Evolutionary conservation across 2,888 invertebrate genomes (phyloP), one percentile per base, ranked within the genome.

Genomic region (Eudasyphora cyanicolor): DNA sequence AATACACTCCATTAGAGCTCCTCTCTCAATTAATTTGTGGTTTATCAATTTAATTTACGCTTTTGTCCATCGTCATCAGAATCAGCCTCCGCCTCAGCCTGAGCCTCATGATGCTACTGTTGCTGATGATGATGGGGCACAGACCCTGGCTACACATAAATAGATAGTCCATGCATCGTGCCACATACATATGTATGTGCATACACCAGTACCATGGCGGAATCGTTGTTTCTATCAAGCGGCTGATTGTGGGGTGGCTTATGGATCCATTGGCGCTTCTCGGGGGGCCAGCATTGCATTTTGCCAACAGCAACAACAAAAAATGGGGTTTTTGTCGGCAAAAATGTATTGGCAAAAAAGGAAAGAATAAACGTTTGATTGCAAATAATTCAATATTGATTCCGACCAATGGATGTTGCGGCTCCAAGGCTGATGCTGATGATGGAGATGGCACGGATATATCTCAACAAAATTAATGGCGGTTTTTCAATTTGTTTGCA

Each of bases 21-120:
- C 87, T 82, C 78, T 81, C 60, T 76, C 91, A 91, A 91, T 91
- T 91, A 91, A 91, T 90, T 91, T 91, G 91, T 90, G 91, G 91
- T 91, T 91, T 90, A 91, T 91, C 91, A 91, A 91, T 91, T 91
- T 89, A 91, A 91, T 91, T 90, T 89, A 88, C 49, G 76, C 87
- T 85, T 88, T 85, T 87, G 86, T 86, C 80, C 35, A 19, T 42
- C 42, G 21, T 42, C 42, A 10, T 21, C 24, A 2, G 8, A n/a
- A n/a, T 14, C 12, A n/a, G n/a, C n/a, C n/a, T 4, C 14, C 29
- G 8, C 14, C 27, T n/a, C 29, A n/a, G 60, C 27, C 12, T 60
- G 14, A n/a, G 45, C 35, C 5, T 24, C 49, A 78, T 69, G 75
- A 19, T 64, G 70, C n/a, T n/a, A 32, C 42, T 5, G 70, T 0